Base-by-base conservation (phyloP, 2,113 vertebrate species). In the Tretioscincus oriximinensis region DNA sequence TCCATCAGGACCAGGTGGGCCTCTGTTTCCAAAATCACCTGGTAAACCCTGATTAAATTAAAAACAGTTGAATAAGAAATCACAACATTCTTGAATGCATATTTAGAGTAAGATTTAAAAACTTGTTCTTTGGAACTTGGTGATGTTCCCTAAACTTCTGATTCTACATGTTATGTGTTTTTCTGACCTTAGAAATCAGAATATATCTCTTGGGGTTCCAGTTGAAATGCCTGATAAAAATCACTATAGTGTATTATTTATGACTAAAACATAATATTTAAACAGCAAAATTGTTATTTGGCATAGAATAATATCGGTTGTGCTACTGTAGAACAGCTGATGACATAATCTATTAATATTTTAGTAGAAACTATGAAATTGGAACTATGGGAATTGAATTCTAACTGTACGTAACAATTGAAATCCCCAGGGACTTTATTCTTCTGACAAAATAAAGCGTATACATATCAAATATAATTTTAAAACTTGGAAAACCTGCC, bases 1-100 rank as follows among this genome's bases (percentile, higher is more conserved):
- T 72, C 98, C 98, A 88, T 99, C 98, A 78, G 96, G 95, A 89
- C 98, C 98, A 68, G 97, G 95, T 28, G 96, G 93, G 2, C 98
- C 98, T 92, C 97, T 96, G 14, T 97, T 97, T 28, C 98, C 98
- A 64, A 93, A 94, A 80, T 96, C 97, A 81, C 98, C 98, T 41
- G 96, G 92, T 86, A 97, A 95, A 75, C 98, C 98, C 97, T 97
- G 85, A 18, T 8, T 72, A 71, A 72, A 63, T 82, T 84, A 81
- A 83, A 81, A 28, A 77, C 76, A 24, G 71, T 64, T 61, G 7
- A 18, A 21, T 74, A 54, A 77, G 24, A 5, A 72, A 76, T 49
- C 7, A 63, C 11, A 80, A 24, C n/a, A 49, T 76, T 54, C 24
- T 31, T 54, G n/a, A 9, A 7, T 49, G 76, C 22, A 70, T 75